These are phyloP conservation scores for Macaria liturata DNA, from an alignment of 2,888 invertebrate species.

Conservation along the genomic window DNA sequence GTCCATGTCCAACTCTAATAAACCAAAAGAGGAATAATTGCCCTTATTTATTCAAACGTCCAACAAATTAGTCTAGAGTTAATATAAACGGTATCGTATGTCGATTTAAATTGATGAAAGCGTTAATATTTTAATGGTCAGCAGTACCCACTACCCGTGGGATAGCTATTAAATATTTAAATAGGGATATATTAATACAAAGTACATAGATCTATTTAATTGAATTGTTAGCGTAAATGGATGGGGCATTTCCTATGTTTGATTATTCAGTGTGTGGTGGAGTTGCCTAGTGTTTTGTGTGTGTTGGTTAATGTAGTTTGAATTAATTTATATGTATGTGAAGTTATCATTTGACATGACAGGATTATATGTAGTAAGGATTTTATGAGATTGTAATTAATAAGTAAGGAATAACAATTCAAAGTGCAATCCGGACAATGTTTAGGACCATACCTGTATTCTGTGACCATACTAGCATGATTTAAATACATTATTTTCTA, in stretches of 20 bases:
- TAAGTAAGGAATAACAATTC: too few relatives aligned
- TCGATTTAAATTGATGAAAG: conserved; percentile 29
- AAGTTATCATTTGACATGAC: too few relatives aligned
- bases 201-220: conserved; percentile 20
- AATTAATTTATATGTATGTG: too few relatives aligned
- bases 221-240: conserved; percentile 14
- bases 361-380: too few relatives aligned
- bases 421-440: too few relatives aligned
- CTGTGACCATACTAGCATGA: too few relatives aligned
- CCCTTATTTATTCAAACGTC: conserved; percentile 24
- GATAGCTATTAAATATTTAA: conserved; percentile 29
- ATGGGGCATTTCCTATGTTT: conserved; percentile 10
- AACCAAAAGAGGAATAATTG: conserved; percentile 17
- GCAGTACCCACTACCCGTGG: conserved; percentile 11
- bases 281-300: not conserved
- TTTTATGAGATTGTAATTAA: too few relatives aligned
- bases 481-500: too few relatives aligned
- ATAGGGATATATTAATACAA: conserved; percentile 19
- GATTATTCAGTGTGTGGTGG: not conserved
- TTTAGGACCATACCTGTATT: too few relatives aligned
- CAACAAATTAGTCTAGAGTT: conserved; percentile 15
- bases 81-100: conserved; percentile 18
- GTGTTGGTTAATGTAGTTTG: too few relatives aligned
- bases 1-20: not conserved
- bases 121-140: conserved; percentile 29